phyloP scores from a whole-genome alignment of 2,888 invertebrate species.

The Drosophila ustulata region DNA sequence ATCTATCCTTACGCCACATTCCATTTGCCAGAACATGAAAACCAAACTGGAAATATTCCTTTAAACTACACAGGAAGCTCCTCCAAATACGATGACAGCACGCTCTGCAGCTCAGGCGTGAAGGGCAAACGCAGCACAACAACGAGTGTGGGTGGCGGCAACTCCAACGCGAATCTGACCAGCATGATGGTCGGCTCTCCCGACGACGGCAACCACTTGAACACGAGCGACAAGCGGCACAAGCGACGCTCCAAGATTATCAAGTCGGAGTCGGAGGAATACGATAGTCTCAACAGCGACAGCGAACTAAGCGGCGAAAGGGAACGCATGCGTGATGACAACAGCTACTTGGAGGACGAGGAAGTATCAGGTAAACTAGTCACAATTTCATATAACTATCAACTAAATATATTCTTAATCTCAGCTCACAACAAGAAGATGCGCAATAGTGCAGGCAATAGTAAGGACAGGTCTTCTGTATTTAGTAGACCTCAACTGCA shows the following conservation, averaged over 20 bases:
- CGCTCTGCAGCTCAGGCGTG: constrained; percentile 66
- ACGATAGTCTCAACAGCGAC: constrained; percentile 87
- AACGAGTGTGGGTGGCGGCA: constrained; percentile 54
- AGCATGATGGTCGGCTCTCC: constrained; percentile 53
- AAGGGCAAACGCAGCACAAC: constrained; percentile 76
- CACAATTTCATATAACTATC: too few species aligned
- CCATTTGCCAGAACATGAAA: constrained; percentile 87
- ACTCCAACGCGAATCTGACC: constrained; percentile 59
- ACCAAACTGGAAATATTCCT: constrained; percentile 86
- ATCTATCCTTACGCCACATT: constrained; percentile 88
- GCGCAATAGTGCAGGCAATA: constrained; percentile 77
- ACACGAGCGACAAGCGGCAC: constrained; percentile 82
- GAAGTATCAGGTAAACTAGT: constrained; percentile 68
- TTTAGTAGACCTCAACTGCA: constrained; percentile 86
- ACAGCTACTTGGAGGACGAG: constrained; percentile 86
- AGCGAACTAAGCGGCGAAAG: constrained; percentile 85
- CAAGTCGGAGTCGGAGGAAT: constrained; percentile 87
- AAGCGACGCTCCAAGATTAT: constrained; percentile 86
- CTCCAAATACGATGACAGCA: constrained; percentile 78
- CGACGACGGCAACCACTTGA: constrained; percentile 66
- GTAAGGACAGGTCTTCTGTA: constrained; percentile 85
- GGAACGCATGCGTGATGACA: constrained; percentile 85
- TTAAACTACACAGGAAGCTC: constrained; percentile 80
- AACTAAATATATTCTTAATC: background rate
- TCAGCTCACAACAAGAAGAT: constrained; percentile 84